Percentiles rank a stretch among this genome's conserved stretches.
phyloP scores from a whole-genome alignment of 2,113 vertebrate species.

The Microtus pennsylvanicus region DNA sequence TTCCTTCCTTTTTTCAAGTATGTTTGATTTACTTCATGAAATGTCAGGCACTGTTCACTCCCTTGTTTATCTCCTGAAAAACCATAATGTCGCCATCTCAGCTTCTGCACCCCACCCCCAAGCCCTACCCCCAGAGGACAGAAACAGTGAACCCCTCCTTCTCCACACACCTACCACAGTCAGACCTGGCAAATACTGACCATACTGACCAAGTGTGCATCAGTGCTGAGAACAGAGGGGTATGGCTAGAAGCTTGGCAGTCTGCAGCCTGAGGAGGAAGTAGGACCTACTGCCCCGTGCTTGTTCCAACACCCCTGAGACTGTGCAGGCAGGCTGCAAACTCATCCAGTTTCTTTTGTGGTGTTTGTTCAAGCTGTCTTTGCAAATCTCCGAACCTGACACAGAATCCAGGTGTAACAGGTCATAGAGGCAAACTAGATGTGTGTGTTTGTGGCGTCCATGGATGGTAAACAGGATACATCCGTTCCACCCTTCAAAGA shows the following conservation, averaged over 20 bases:
- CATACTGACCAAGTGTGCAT: neutral
- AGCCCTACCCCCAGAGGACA: neutral
- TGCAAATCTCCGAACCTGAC: neutral
- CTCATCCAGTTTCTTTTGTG: neutral
- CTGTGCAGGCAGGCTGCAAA: neutral
- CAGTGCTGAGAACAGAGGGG: neutral
- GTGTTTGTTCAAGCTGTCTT: neutral
- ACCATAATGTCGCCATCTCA: neutral
- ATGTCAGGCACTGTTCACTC: neutral
- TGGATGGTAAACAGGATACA: neutral
- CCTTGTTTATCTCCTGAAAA: neutral
- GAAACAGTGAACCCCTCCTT: neutral
- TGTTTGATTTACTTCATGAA: neutral
- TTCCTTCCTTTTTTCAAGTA: neutral
- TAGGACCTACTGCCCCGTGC: fast-evolving
- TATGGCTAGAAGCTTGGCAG: fast-evolving
- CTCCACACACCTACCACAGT: neutral
- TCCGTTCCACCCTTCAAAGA: neutral
- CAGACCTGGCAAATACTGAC: neutral
- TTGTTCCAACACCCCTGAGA: neutral
- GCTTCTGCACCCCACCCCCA: neutral
- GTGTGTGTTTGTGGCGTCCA: neutral
- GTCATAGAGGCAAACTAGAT: neutral
- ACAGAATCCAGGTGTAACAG: neutral
- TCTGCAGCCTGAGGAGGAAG: neutral